Evolutionary conservation across 2,888 invertebrate species (phyloP).

Genomic region (Plebejus melissa): DNA sequence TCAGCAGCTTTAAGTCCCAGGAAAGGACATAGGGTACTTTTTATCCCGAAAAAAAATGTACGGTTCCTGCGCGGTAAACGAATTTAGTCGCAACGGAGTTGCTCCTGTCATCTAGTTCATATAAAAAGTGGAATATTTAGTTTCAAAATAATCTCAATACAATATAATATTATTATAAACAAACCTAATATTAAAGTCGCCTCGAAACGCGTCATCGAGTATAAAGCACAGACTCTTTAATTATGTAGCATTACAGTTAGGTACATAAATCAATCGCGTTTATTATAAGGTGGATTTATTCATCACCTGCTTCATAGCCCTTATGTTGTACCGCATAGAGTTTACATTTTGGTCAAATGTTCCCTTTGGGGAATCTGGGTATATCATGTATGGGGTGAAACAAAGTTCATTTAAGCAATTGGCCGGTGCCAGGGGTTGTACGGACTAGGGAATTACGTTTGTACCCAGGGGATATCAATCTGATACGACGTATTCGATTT

Average conservation of each 20-base stretch:
- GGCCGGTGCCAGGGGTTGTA: constrained; percentile 33
- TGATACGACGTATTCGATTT: constrained; percentile 21
- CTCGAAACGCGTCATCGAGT: neutral
- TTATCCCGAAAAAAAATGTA: too few species aligned
- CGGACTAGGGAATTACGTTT: constrained; percentile 25
- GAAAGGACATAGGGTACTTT: too few species aligned
- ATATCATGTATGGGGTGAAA: constrained; percentile 43
- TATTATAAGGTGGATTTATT: neutral
- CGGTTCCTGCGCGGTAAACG: too few species aligned
- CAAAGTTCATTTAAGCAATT: constrained; percentile 44
- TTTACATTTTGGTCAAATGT: constrained; percentile 7
- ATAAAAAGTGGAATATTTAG: too few species aligned
- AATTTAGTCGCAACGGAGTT: too few species aligned
- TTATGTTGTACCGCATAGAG: neutral
- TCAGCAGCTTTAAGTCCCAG: too few species aligned
- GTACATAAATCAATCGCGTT: constrained; percentile 24
- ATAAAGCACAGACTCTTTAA: neutral
- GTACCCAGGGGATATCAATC: constrained; percentile 29
- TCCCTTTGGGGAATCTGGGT: constrained; percentile 40
- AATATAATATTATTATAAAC: too few species aligned
- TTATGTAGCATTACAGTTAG: neutral
- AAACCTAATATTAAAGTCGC: neutral
- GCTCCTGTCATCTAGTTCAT: too few species aligned
- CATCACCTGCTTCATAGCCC: neutral
- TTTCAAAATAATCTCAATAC: too few species aligned